Evolutionary conservation across 1,140 invertebrate genomes (phyloP).

Genomic region (Epicauta chinensis): DNA sequence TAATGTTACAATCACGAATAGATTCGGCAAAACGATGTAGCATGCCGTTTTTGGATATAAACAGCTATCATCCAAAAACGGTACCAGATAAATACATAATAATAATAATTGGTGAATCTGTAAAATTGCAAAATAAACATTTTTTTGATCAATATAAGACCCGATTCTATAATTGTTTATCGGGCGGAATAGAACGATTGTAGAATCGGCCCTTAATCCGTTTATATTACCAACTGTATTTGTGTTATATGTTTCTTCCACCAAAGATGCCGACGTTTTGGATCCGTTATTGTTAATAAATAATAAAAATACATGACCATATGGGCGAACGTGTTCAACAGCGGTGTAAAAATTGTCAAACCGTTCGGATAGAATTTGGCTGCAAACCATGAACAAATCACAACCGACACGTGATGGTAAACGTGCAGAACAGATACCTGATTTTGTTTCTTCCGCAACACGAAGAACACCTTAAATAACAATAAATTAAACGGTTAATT

Average conservation of each 20-base stretch:
- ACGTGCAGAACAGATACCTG: slow-evolving; percentile 83
- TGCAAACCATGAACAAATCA: slow-evolving; percentile 53
- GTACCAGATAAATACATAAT: background rate
- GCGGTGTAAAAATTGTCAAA: slow-evolving; percentile 52
- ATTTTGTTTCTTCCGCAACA: slow-evolving; percentile 76
- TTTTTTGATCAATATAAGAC: too few relatives aligned
- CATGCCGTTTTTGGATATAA: background rate
- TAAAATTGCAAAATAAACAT: background rate
- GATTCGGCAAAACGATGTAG: too few relatives aligned
- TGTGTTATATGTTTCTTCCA: slow-evolving; percentile 73
- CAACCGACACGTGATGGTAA: slow-evolving; percentile 80
- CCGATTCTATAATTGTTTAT: too few relatives aligned
- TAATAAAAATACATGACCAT: slow-evolving; percentile 81
- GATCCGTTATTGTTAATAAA: slow-evolving; percentile 56
- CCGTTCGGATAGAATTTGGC: slow-evolving; percentile 61
- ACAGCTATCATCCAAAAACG: background rate
- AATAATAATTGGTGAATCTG: background rate
- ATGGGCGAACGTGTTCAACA: slow-evolving; percentile 71
- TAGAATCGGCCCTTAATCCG: too few relatives aligned
- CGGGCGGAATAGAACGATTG: background rate
- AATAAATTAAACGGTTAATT: background rate
- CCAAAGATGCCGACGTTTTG: slow-evolving; percentile 53
- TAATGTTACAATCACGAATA: too few relatives aligned
- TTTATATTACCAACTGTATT: slow-evolving; percentile 35
- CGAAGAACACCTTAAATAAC: slow-evolving; percentile 68